phyloP scores from a whole-genome alignment of 2,113 vertebrate species.

The Ophthalmolycus amberensis region DNA sequence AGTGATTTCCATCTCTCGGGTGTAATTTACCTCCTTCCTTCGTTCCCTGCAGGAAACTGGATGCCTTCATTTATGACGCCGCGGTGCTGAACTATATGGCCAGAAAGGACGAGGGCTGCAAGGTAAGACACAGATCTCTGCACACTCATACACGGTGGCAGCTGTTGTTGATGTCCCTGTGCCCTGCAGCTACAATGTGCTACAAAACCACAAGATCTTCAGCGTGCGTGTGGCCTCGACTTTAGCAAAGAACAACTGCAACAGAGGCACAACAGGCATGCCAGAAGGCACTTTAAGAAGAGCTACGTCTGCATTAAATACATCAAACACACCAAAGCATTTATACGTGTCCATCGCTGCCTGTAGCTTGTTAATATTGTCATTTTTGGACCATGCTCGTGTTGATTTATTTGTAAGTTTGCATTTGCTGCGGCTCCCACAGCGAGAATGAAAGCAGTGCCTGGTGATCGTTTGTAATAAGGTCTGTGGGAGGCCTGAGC shows the following conservation, averaged over 20 bases:
- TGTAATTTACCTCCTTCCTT: constrained; percentile 17
- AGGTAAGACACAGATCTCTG: constrained; percentile 66
- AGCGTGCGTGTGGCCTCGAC: background rate
- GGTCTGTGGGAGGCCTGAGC: constrained; percentile 43
- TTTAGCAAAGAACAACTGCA: background rate
- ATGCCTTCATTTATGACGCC: constrained; percentile 94
- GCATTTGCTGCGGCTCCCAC: constrained; percentile 33
- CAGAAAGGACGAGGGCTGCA: constrained; percentile 93
- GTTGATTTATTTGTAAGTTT: constrained; percentile 68
- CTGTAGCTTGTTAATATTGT: constrained; percentile 48
- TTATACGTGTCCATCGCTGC: constrained; percentile 18
- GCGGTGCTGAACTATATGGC: constrained; percentile 96
- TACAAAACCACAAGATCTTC: background rate
- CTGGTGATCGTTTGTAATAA: constrained; percentile 58
- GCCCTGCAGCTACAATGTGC: background rate
- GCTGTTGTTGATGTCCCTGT: background rate
- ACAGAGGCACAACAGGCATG: background rate
- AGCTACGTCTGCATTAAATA: constrained; percentile 32
- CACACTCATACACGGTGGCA: background rate
- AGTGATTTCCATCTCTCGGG: constrained; percentile 36
- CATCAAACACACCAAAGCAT: constrained; percentile 22
- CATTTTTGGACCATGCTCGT: constrained; percentile 28
- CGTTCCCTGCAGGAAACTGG: constrained; percentile 86
- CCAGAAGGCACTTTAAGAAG: constrained; percentile 11
- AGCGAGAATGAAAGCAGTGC: constrained; percentile 32